phyloP scores from a whole-genome alignment of 2,113 vertebrate species.

The Oryzias woworae region DNA sequence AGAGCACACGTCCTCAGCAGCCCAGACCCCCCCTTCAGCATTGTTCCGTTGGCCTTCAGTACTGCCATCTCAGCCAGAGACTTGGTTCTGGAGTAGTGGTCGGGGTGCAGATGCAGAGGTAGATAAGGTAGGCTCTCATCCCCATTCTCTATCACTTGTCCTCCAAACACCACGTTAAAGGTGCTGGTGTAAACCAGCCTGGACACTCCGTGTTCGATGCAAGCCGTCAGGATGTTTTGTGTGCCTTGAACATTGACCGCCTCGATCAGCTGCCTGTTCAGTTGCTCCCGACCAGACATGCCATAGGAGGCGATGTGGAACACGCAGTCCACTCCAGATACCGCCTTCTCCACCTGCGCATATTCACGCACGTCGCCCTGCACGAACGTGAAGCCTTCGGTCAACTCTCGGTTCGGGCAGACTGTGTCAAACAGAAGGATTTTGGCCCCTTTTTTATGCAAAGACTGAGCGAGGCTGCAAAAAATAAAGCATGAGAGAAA shows the following conservation, averaged over 20 bases:
- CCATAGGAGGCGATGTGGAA: conserved; percentile 93
- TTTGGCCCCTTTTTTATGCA: conserved; percentile 75
- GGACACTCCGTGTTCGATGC: conserved; percentile 72
- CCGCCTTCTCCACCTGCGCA: conserved; percentile 77
- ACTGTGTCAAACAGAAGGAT: conserved; percentile 86
- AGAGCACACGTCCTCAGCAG: conserved; percentile 86
- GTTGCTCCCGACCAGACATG: conserved; percentile 94
- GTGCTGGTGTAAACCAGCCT: conserved; percentile 93
- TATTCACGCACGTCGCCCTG: conserved; percentile 82
- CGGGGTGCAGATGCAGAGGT: conserved; percentile 88
- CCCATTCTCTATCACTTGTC: conserved; percentile 89
- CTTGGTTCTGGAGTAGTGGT: conserved; percentile 95
- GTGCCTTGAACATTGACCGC: conserved; percentile 89
- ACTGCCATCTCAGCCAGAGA: conserved; percentile 90
- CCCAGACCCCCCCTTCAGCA: conserved; percentile 58
- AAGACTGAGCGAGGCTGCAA: conserved; percentile 84
- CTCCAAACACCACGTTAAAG: conserved; percentile 92
- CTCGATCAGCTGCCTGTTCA: conserved; percentile 83
- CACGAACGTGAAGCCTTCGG: conserved; percentile 80
- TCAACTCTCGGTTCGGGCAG: conserved; percentile 71
- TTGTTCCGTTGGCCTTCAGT: conserved; percentile 80
- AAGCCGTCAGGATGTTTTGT: conserved; percentile 83
- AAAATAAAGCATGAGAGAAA: background rate
- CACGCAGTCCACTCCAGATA: conserved; percentile 80
- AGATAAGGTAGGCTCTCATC: conserved; percentile 91